Percentiles rank a stretch among this genome's conserved stretches.
Conservation (phyloP, 64 coral and sea anemone species). For the Dendrophyllia cribrosa region DNA sequence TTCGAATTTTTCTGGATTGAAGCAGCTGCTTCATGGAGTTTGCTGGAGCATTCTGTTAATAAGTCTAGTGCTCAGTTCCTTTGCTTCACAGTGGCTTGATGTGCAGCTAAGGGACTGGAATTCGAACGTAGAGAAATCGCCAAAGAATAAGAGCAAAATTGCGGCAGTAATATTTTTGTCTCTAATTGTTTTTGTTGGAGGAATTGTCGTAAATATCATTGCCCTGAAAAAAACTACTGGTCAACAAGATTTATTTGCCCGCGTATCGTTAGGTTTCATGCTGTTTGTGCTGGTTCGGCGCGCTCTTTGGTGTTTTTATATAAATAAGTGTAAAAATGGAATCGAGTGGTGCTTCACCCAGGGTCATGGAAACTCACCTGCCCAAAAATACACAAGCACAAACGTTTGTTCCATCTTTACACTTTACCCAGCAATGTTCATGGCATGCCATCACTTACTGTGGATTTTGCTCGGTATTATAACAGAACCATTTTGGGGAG, state of each 20-base stretch:
- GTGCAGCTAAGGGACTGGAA: background rate
- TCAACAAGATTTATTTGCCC: background rate
- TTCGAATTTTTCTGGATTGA: background rate
- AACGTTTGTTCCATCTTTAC: background rate
- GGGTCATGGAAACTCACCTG: background rate
- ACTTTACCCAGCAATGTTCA: slow-evolving; percentile 29
- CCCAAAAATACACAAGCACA: background rate
- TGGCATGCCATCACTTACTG: slow-evolving; percentile 25
- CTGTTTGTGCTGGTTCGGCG: background rate
- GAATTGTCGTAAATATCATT: background rate
- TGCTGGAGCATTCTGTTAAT: background rate
- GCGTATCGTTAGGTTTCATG: background rate
- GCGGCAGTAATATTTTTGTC: background rate
- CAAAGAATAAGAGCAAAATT: background rate
- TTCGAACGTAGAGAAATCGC: background rate
- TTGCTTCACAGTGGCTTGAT: background rate
- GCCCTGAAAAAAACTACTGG: background rate
- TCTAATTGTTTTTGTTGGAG: background rate
- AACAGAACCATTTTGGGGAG: slow-evolving; percentile 33
- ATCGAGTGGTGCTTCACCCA: background rate
- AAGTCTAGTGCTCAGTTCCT: background rate
- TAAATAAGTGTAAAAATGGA: background rate
- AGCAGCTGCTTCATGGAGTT: background rate
- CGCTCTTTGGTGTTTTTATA: background rate
- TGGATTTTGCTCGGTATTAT: slow-evolving; percentile 26